phyloP scores from a whole-genome alignment of 2,888 invertebrate genomes.

The Eristalis tenax region DNA sequence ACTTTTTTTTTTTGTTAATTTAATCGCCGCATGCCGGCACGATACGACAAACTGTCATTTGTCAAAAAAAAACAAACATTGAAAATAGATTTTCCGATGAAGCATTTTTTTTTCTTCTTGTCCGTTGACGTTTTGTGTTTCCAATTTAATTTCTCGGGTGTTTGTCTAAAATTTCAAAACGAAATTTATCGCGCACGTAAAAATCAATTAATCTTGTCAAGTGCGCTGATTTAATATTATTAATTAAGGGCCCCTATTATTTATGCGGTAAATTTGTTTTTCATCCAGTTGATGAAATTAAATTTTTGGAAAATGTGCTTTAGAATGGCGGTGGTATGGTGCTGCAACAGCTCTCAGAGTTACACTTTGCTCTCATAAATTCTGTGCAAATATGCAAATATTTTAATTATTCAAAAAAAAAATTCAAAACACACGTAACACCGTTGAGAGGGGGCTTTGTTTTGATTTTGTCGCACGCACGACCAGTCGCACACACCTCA shows the following conservation, averaged over 20 bases:
- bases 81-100: neutral
- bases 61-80: neutral
- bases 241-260: conserved; percentile 31
- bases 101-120: neutral
- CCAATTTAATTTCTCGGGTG: neutral
- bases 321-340: too few species aligned
- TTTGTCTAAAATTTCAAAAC: neutral
- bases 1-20: neutral
- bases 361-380: neutral
- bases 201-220: conserved; percentile 48
- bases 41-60: neutral
- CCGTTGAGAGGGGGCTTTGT: neutral
- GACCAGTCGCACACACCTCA: neutral
- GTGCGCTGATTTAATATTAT: conserved; percentile 28
- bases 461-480: neutral
- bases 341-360: neutral
- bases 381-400: neutral
- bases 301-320: neutral
- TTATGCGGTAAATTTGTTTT: conserved; percentile 23
- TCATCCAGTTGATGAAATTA: neutral
- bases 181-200: conserved; percentile 2
- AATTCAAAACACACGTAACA: neutral
- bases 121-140: neutral
- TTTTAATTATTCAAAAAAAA: conserved; percentile 10
- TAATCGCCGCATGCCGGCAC: neutral